Base-by-base conservation (phyloP, 2,888 invertebrate species). In the Carcina quercana region DNA sequence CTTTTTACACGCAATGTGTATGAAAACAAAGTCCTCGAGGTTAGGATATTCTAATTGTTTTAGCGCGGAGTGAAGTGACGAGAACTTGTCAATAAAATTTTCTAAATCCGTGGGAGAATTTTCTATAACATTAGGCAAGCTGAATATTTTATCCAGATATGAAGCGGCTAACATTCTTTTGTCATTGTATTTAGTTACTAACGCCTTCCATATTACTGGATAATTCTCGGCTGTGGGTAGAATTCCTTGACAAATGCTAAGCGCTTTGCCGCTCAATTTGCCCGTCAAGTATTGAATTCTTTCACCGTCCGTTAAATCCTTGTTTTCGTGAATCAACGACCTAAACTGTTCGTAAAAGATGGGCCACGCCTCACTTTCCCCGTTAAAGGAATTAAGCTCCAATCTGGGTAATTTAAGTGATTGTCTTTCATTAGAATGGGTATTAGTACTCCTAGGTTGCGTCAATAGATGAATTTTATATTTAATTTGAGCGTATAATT, bases 91-190 rank as follows among this genome's bases (percentile, higher is more conserved):
- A 5, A 17, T 5, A 7, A 17, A 17, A 5, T 4, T 17, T 4
- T 17, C 17, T 4, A 17, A 5, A 17, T 17, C 7, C 7, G 5
- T 17, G 17, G 17, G 7, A 5, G 17, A 17, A 7, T 7, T 17
- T 4, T 5, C 5, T 4, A 7, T 17, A 17, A 7, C 17, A 19
- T 5, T 19, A 11, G 15, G 12, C 15, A 28, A 11, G 15, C 15
- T 19, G n/a, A 28, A 28, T 17, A 28, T 28, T 19, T 27, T 13
- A 15, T 27, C 26, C 5, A 27, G 8, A 14, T 27, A 27, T 5
- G 10, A 5, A 3, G 26, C 13, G 4, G 15, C 26, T n/a, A 14
- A 14, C 5, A 14, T 15, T 27, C 26, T 13, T 15, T 15, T 27
- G 15, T 27, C 26, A 14, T 27, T 13, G 15, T 27, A 27, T 27